A percentile compares a stretch with the other conserved stretches of the same genome.
Evolutionary conservation across 1,140 invertebrate genomes (phyloP).

Genomic region (Chironomus striatipennis): DNA sequence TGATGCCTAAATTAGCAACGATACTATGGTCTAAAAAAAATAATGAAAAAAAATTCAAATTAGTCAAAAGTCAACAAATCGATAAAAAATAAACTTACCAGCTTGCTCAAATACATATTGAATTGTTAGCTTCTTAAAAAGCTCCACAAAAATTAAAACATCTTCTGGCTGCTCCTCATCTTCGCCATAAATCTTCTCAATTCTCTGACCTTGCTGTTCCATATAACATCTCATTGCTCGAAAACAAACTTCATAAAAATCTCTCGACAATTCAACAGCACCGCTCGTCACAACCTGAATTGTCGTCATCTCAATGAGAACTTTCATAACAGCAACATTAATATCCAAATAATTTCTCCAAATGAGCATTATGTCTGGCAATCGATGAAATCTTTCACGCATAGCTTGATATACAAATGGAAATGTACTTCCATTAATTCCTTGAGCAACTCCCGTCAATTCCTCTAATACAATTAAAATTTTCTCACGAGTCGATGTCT

Average conservation of each 20-base stretch:
- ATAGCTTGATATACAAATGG: conserved; percentile 9
- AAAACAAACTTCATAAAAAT: neutral
- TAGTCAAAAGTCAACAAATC: too few species aligned
- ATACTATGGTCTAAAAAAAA: neutral
- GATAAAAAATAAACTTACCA: conserved; percentile 11
- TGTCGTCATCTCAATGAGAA: neutral
- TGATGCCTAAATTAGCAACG: neutral
- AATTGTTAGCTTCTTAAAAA: conserved; percentile 4
- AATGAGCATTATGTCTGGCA: neutral
- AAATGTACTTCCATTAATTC: conserved; percentile 9
- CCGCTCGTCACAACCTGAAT: neutral
- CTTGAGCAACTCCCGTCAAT: conserved; percentile 10
- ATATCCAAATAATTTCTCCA: neutral
- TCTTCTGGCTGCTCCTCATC: conserved; percentile 5
- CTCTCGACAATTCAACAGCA: neutral
- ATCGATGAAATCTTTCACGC: neutral
- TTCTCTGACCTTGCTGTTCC: neutral
- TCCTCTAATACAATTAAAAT: neutral
- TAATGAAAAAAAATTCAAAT: neutral
- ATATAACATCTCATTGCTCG: neutral
- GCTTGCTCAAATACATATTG: neutral
- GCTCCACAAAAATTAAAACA: neutral
- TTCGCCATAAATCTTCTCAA: conserved; percentile 10
- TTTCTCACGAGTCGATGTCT: neutral
- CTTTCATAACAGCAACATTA: neutral